A percentile compares a stretch with the other conserved stretches of the same genome.
These are phyloP conservation scores for Diorhabda elongata DNA, from an alignment of 1,140 invertebrate species.

Conservation along the genomic window DNA sequence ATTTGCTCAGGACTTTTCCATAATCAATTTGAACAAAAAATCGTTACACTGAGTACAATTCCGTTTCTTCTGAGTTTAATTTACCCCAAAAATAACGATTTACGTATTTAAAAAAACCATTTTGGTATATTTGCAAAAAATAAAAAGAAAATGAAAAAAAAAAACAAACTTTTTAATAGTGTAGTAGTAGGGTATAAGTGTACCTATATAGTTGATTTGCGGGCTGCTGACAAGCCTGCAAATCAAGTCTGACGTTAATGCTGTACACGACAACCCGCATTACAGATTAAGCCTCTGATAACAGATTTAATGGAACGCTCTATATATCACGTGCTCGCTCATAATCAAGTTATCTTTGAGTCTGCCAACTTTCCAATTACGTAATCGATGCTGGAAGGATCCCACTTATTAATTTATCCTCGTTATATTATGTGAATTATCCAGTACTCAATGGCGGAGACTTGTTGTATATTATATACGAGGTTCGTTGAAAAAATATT, in stretches of 20 bases:
- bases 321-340: slow-evolving; percentile 31
- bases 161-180: neutral
- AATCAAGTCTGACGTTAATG: slow-evolving; percentile 42
- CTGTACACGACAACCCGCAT: slow-evolving; percentile 43
- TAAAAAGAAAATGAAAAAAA: too few relatives aligned
- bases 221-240: slow-evolving; percentile 37
- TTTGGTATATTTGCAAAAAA: too few relatives aligned
- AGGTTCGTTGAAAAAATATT: too few relatives aligned
- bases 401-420: slow-evolving; percentile 17
- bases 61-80: too few relatives aligned
- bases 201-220: slow-evolving; percentile 33
- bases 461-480: too few relatives aligned
- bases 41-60: too few relatives aligned
- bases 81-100: too few relatives aligned
- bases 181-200: neutral
- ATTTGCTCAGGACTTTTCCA: too few relatives aligned
- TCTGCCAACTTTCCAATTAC: slow-evolving; percentile 33
- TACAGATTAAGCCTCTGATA: slow-evolving; percentile 38
- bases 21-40: too few relatives aligned
- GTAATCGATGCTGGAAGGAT: slow-evolving; percentile 19
- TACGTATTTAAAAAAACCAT: too few relatives aligned
- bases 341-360: slow-evolving; percentile 31
- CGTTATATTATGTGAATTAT: slow-evolving; percentile 8
- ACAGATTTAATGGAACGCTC: slow-evolving; percentile 34
- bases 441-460: neutral